Evolutionary conservation across 1,140 invertebrate genomes (phyloP), one percentile per base, ranked within the genome.

Genomic region (Brachionus rotundiformis): DNA sequence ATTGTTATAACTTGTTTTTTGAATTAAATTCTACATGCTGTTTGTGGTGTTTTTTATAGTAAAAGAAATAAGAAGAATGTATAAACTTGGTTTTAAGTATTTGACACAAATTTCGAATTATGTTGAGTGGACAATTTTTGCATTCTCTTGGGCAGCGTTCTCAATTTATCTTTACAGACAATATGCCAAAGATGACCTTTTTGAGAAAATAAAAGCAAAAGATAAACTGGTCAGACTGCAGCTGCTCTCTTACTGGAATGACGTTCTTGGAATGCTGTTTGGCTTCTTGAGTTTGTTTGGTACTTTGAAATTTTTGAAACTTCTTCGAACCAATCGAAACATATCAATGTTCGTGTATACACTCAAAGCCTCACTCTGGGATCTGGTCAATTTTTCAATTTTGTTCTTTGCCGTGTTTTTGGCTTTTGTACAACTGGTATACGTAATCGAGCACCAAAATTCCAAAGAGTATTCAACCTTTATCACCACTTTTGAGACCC

Each of bases 21-120:
- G n/a, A n/a, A n/a, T n/a, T 10, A 39, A 1, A 10, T 27, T 85
- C 3, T 90, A 86, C 76, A 81, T 86, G 3, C 61, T 87, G 3
- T 91, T 89, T 84, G 88, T 89, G n/a, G 25, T 90, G 4, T 89
- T 89, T 82, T 90, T 90, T 82, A 87, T 90, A 39, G 6, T 77
- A 3, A 59, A 49, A 47, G 41, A 77, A 47, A 59, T 77, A 31
- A 25, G 49, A 19, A 31, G 23, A 47, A 47, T 77, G 19, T 7
- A 19, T n/a, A 77, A 77, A 77, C 13, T 29, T 19, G 39, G 73
- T 1, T 87, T 11, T 84, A 86, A 29, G 88, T 90, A 83, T 59
- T 87, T 6, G 82, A 83, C 82, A 16, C 76, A 86, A n/a, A 88
- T 89, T 81, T 89, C 89, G 89, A 89, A 88, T 83, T 83, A 87